Base-by-base conservation (phyloP, 2,113 vertebrate species). In the Helogale parvula region DNA sequence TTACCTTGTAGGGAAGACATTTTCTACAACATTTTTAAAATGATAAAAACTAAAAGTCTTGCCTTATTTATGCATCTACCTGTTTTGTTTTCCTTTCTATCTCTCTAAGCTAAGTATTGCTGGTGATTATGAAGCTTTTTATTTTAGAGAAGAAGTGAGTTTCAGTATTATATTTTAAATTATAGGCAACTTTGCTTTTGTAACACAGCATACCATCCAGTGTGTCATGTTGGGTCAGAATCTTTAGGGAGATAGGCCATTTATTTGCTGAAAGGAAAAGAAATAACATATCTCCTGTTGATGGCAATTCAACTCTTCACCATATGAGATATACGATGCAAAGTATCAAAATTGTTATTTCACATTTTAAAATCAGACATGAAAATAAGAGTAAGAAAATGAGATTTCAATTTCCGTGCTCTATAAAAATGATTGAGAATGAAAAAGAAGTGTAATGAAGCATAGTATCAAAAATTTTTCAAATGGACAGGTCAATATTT, bases 261-360 rank as follows among this genome's bases (percentile, higher is more conserved):
- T 96, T 91, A 60, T 66, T 96, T 91, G 65, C 41, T 88, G 29
- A 65, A 79, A 93, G 63, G 29, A 93, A 90, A 68, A 68, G 41
- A 88, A 84, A 80, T 38, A 88, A 50, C 3, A 13, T 68, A 57
- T 93, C 69, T 88, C 71, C 76, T 66, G 9, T 47, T 96, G 66
- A 74, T 68, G 52, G 41, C n/a, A 92, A 88, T 54, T 69, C 13
- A 79, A 7, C 66, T 76, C 84, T 97, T 93, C 57, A 85, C 17
- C 68, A 69, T 47, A 50, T 68, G 25, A 86, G 7, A 35, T 69
- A 45, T 35, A 17, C 72, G n/a, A 69, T 65, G 27, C 50, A 41
- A 92, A 88, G 7, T 88, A 92, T 63, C 35, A 74, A 41, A 31
- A 47, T 0, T 23, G 11, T 69, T 74, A n/a, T 77, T 71, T 92